phyloP scores from a whole-genome alignment of 2,888 invertebrate genomes.

The Eristalis intricaria region DNA sequence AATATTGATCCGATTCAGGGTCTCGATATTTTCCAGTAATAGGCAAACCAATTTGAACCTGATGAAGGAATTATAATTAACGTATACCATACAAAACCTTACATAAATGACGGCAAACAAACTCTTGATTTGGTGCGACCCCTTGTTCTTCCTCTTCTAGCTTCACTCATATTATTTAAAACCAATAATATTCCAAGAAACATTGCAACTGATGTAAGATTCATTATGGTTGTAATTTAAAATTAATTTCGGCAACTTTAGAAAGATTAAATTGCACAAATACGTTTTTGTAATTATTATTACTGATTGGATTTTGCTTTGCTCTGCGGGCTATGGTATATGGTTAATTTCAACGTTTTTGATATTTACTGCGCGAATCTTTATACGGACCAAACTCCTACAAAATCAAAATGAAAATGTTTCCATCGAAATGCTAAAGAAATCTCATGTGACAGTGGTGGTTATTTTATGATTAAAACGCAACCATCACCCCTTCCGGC shows the following conservation, averaged over 20 bases:
- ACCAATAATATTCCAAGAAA: slow-evolving; percentile 80
- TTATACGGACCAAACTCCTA: slow-evolving; percentile 64
- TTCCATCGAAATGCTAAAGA: slow-evolving; percentile 55
- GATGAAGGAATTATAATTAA: slow-evolving; percentile 52
- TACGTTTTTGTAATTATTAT: neutral
- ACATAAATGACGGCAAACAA: slow-evolving; percentile 47
- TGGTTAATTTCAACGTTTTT: slow-evolving; percentile 3
- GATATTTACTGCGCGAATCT: slow-evolving; percentile 56
- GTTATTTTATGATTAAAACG: slow-evolving; percentile 55
- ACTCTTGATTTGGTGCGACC: slow-evolving; percentile 90
- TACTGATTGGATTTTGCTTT: neutral
- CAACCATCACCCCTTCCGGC: slow-evolving; percentile 76
- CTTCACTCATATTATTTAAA: slow-evolving; percentile 80
- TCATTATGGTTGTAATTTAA: slow-evolving; percentile 74
- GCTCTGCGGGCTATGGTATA: slow-evolving; percentile 57
- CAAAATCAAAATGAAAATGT: slow-evolving; percentile 67
- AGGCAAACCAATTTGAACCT: slow-evolving; percentile 92
- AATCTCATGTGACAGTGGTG: slow-evolving; percentile 39
- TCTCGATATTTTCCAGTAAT: slow-evolving; percentile 94
- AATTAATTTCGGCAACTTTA: neutral
- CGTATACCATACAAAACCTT: neutral
- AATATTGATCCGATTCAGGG: slow-evolving; percentile 94
- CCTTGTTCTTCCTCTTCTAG: slow-evolving; percentile 87
- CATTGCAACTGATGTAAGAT: slow-evolving; percentile 76
- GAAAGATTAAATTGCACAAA: neutral